Evolutionary conservation across 2,113 vertebrate genomes (phyloP).

Genomic region (Callaeas wilsoni): DNA sequence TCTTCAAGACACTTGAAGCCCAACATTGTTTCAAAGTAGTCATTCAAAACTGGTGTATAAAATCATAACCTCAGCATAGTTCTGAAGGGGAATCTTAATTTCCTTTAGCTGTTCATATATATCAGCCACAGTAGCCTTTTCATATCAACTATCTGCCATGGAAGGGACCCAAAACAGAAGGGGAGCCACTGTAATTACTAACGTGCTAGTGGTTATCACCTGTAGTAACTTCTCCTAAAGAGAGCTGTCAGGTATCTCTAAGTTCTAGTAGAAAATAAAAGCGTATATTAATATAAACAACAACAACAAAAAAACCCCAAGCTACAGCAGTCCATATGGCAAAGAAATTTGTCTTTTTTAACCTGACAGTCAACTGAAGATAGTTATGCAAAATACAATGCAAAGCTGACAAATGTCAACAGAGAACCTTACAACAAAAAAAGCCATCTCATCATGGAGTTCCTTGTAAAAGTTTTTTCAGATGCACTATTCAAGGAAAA

Average conservation of each 20-base stretch:
- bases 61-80: background rate
- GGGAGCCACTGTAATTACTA: background rate
- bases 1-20: background rate
- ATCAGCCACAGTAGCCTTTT: constrained; percentile 2
- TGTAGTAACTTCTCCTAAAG: background rate
- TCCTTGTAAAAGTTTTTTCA: background rate
- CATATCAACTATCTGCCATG: background rate
- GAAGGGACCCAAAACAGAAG: background rate
- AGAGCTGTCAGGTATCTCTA: background rate
- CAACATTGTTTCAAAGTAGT: constrained; percentile 11
- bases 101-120: background rate
- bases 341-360: background rate
- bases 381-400: background rate
- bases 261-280: background rate
- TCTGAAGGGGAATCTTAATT: background rate
- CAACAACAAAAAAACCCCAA: background rate
- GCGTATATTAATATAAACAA: background rate
- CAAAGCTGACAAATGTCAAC: background rate
- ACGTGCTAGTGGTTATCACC: background rate
- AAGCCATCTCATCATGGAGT: background rate
- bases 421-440: background rate
- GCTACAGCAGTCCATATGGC: background rate
- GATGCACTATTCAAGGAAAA: background rate
- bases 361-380: background rate
- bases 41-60: background rate